Conservation (phyloP, 2,888 invertebrate species). For the Dioctria rufipes region DNA sequence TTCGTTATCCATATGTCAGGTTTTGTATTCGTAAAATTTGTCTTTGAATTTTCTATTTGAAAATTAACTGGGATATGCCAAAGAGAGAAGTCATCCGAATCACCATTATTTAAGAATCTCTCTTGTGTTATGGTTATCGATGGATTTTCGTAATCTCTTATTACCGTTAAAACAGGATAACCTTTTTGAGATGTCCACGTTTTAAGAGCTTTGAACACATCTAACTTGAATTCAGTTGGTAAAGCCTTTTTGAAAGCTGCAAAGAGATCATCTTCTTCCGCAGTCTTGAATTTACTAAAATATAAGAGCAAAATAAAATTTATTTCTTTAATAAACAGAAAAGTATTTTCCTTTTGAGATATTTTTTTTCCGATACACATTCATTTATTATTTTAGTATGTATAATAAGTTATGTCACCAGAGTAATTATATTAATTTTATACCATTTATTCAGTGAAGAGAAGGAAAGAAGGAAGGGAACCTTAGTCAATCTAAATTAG, state of each 20-base stretch:
- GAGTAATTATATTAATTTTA: too few species aligned
- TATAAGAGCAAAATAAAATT: neutral
- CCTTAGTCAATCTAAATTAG: too few species aligned
- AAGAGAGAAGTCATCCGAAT: slow-evolving; percentile 58
- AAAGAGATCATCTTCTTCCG: slow-evolving; percentile 67
- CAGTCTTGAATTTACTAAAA: slow-evolving; percentile 65
- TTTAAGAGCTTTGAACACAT: slow-evolving; percentile 76
- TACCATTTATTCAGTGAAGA: too few species aligned
- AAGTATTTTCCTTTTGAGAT: neutral
- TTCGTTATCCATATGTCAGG: slow-evolving; percentile 65
- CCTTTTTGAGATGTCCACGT: slow-evolving; percentile 77
- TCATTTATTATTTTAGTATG: too few species aligned
- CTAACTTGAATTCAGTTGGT: slow-evolving; percentile 61
- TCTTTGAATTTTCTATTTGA: slow-evolving; percentile 61
- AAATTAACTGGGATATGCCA: slow-evolving; percentile 69
- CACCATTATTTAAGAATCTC: slow-evolving; percentile 37
- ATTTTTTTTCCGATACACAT: too few species aligned
- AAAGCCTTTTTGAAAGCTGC: slow-evolving; percentile 64
- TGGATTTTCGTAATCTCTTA: slow-evolving; percentile 71
- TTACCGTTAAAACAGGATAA: slow-evolving; percentile 75
- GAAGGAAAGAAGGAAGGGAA: too few species aligned
- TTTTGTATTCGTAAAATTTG: slow-evolving; percentile 66
- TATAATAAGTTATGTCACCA: too few species aligned
- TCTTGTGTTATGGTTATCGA: slow-evolving; percentile 74
- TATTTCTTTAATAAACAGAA: neutral